Evolutionary conservation across 2,888 invertebrate genomes (phyloP).

Genomic region (Drosophila atroscutellata): DNA sequence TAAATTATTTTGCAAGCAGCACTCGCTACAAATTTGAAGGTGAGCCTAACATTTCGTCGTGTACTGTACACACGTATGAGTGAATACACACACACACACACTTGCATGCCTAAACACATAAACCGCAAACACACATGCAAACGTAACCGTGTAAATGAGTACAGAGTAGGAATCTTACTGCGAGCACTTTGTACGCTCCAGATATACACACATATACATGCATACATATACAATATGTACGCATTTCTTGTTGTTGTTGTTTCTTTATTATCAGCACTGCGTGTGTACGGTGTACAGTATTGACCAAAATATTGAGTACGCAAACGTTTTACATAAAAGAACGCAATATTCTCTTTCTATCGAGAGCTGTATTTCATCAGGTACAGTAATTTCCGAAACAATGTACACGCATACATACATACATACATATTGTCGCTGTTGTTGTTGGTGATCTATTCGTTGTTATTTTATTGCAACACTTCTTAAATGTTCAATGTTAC

Average conservation of each 20-base stretch:
- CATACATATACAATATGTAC: constrained; percentile 20
- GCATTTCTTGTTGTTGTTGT: constrained; percentile 28
- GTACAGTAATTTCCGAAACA: constrained; percentile 39
- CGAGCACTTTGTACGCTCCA: constrained; percentile 52
- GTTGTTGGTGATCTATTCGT: constrained; percentile 69
- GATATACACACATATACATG: constrained; percentile 19
- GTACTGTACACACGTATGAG: constrained; percentile 44
- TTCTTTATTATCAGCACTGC: constrained; percentile 44
- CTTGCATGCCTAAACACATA: constrained; percentile 7
- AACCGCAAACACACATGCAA: constrained; percentile 25
- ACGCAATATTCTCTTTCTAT: constrained; percentile 41
- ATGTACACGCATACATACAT: constrained; percentile 4
- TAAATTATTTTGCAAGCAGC: constrained; percentile 59
- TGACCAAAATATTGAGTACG: constrained; percentile 54
- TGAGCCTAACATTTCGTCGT: constrained; percentile 52
- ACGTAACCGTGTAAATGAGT: constrained; percentile 42
- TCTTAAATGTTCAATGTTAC: constrained; percentile 79
- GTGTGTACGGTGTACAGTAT: constrained; percentile 40
- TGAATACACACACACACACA: not conserved
- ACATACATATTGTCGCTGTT: constrained; percentile 40
- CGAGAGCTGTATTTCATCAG: constrained; percentile 35
- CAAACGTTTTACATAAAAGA: constrained; percentile 30
- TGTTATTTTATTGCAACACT: constrained; percentile 75
- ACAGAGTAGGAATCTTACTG: constrained; percentile 49
- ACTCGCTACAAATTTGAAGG: constrained; percentile 46